Percentiles rank a stretch among this genome's conserved stretches.
phyloP scores from a whole-genome alignment of 2,888 invertebrate genomes.

The Carpatolechia fugitivella region DNA sequence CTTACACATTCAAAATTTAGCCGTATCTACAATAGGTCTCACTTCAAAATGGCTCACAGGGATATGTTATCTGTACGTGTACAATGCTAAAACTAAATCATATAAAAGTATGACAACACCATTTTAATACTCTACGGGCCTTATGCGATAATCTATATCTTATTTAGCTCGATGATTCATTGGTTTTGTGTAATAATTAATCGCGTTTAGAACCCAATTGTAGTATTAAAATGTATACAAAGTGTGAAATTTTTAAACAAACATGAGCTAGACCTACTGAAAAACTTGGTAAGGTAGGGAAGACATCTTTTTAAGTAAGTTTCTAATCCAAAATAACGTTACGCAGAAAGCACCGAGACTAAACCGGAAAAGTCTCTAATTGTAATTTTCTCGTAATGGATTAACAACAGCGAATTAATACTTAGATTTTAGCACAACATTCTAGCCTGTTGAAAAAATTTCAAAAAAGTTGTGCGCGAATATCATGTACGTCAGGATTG shows the following conservation, averaged over 20 bases:
- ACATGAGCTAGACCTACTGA: slow-evolving; percentile 41
- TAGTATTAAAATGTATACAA: slow-evolving; percentile 6
- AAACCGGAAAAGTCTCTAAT: neutral
- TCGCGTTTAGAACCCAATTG: neutral
- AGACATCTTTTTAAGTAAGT: slow-evolving; percentile 56
- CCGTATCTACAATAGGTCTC: slow-evolving; percentile 64
- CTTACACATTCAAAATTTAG: slow-evolving; percentile 69
- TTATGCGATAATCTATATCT: neutral
- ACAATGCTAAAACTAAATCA: slow-evolving; percentile 19
- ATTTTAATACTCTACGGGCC: neutral
- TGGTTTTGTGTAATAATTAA: too few relatives aligned
- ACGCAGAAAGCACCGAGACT: slow-evolving; percentile 48
- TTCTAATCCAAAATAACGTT: slow-evolving; percentile 26
- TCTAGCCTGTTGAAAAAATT: slow-evolving; percentile 28
- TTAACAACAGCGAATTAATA: too few relatives aligned
- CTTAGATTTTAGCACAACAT: too few relatives aligned
- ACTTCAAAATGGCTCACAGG: slow-evolving; percentile 55
- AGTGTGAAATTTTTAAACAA: slow-evolving; percentile 22
- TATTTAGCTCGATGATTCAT: too few relatives aligned
- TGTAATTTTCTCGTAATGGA: too few relatives aligned
- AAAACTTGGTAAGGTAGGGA: slow-evolving; percentile 54
- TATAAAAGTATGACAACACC: slow-evolving; percentile 10
- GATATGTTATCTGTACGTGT: slow-evolving; percentile 17
- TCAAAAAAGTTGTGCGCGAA: slow-evolving; percentile 18
- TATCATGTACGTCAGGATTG: slow-evolving; percentile 33